Conservation (phyloP, 53 echinoderm and acorn worm species). For the Crossaster papposus region DNA sequence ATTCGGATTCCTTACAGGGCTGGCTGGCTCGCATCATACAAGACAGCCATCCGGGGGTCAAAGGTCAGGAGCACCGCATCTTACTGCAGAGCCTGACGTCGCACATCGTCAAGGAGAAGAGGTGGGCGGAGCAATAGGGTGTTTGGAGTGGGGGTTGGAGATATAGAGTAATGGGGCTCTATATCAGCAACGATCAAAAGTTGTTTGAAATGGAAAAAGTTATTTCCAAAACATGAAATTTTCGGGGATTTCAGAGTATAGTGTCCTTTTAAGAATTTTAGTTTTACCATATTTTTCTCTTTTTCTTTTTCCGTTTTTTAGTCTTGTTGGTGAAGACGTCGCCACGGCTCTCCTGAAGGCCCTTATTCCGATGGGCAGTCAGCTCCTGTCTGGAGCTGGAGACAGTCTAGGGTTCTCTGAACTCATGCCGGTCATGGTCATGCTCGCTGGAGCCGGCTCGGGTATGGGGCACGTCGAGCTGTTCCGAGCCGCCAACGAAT, state of each 20-base stretch:
- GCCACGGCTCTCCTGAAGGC: slow-evolving; percentile 81
- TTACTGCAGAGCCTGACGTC: slow-evolving; percentile 84
- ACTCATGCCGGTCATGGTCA: slow-evolving; percentile 97
- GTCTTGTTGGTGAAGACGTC: slow-evolving; percentile 81
- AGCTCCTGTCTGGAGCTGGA: slow-evolving; percentile 79
- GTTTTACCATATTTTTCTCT: no score
- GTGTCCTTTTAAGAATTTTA: no score
- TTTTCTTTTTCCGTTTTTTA: background rate
- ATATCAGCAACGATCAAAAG: no score
- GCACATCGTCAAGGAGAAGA: slow-evolving; percentile 91
- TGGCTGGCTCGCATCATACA: slow-evolving; percentile 88
- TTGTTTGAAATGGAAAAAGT: no score
- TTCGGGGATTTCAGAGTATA: no score
- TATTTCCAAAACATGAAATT: no score
- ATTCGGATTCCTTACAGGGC: slow-evolving; percentile 70
- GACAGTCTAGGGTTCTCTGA: slow-evolving; percentile 86
- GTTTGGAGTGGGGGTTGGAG: background rate
- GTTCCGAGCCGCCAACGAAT: slow-evolving; percentile 82
- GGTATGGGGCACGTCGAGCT: slow-evolving; percentile 86
- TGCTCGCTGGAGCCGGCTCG: slow-evolving; percentile 85
- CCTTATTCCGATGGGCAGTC: slow-evolving; percentile 87
- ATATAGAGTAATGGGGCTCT: background rate
- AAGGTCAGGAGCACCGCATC: slow-evolving; percentile 85
- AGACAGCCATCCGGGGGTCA: slow-evolving; percentile 72
- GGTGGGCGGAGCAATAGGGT: slow-evolving; percentile 56